phyloP scores from a whole-genome alignment of 2,888 invertebrate genomes.

The Brachypterus glaber region DNA sequence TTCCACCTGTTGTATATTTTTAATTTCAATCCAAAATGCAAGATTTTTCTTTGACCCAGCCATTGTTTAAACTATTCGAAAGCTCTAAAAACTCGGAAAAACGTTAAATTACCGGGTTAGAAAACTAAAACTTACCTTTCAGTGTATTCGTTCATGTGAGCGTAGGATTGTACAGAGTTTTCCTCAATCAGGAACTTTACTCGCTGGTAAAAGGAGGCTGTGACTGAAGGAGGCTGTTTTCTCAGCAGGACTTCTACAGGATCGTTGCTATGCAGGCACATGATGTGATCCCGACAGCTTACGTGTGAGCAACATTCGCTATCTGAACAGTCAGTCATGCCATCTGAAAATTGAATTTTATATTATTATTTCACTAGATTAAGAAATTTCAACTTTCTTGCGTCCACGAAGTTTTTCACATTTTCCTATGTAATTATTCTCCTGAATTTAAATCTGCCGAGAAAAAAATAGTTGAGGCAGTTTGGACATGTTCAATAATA shows the following conservation, averaged over 20 bases:
- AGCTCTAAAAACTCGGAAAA: conserved; percentile 15
- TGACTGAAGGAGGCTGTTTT: conserved; percentile 93
- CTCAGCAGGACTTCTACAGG: conserved; percentile 92
- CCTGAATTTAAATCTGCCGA: too few species aligned
- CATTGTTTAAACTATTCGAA: too few species aligned
- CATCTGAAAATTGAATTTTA: conserved; percentile 68
- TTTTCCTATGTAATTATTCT: too few species aligned
- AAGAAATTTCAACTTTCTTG: too few species aligned
- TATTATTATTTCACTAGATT: too few species aligned
- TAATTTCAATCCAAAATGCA: too few species aligned
- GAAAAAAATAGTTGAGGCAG: too few species aligned
- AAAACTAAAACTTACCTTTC: conserved; percentile 76
- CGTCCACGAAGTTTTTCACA: too few species aligned
- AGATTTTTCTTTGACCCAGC: too few species aligned
- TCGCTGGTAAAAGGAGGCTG: conserved; percentile 94
- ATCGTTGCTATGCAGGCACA: conserved; percentile 93
- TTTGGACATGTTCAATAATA: too few species aligned
- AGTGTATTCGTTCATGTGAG: conserved; percentile 94
- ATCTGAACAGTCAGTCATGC: conserved; percentile 96
- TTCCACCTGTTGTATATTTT: too few species aligned
- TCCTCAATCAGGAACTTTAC: conserved; percentile 98
- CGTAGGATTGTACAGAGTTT: conserved; percentile 97
- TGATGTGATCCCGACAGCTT: conserved; percentile 79
- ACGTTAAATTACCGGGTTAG: conserved; percentile 2
- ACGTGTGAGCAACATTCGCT: conserved; percentile 93